These are phyloP conservation scores for Cuculus canorus DNA, from an alignment of 2,797 vertebrate species.

Conservation along the genomic window DNA sequence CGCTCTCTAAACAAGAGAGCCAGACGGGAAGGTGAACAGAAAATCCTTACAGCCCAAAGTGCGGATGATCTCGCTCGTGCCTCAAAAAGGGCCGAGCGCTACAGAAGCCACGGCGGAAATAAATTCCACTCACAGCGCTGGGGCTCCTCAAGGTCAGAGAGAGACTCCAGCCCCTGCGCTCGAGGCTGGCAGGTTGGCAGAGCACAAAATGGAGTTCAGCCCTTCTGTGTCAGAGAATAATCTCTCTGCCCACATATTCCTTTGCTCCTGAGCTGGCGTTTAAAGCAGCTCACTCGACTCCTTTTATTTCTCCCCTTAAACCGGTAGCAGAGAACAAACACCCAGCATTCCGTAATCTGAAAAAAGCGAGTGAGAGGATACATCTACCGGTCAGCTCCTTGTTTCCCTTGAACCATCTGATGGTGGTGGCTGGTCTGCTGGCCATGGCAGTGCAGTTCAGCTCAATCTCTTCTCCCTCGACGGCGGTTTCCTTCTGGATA, in stretches of 20 bases:
- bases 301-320: neutral
- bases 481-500: constrained; percentile 89
- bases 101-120: neutral
- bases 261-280: neutral
- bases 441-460: constrained; percentile 95
- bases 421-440: constrained; percentile 93
- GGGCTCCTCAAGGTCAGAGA: neutral
- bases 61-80: accelerated
- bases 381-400: constrained; percentile 88
- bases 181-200: neutral
- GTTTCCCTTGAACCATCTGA: constrained; percentile 97
- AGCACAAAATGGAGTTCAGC: neutral
- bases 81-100: neutral
- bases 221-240: neutral
- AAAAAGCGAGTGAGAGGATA: neutral
- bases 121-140: neutral
- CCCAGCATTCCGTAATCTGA: neutral
- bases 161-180: neutral
- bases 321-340: neutral
- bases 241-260: neutral
- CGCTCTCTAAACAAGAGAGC: neutral
- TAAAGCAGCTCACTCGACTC: neutral
- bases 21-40: neutral
- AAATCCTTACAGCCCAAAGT: neutral
- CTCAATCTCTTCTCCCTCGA: constrained; percentile 96